Percentiles rank a stretch among this genome's conserved stretches.
phyloP scores from a whole-genome alignment of 2,888 invertebrate species.

The Drosophila fungiperda region DNA sequence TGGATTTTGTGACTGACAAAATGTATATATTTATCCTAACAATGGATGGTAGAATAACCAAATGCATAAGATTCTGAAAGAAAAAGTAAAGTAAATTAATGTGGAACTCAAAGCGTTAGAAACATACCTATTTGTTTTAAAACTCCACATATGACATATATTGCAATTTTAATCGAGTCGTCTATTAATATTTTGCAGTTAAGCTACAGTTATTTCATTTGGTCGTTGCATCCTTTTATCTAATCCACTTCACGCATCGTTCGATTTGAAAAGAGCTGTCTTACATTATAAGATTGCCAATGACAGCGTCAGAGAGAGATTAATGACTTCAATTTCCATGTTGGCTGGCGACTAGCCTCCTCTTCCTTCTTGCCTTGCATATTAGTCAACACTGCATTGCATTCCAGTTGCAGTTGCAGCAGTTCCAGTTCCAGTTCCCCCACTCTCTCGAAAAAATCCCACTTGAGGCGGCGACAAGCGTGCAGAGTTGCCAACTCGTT shows the following conservation, averaged over 20 bases:
- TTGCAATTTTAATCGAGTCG: neutral
- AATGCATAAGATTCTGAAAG: neutral
- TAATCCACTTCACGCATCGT: neutral
- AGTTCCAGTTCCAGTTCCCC: conserved; percentile 38
- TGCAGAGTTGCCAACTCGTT: conserved; percentile 74
- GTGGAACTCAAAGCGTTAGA: neutral
- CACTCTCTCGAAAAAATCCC: conserved; percentile 47
- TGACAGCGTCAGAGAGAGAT: conserved; percentile 31
- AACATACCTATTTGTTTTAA: neutral
- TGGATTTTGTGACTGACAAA: neutral
- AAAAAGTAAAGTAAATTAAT: neutral
- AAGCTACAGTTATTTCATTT: conserved; percentile 36
- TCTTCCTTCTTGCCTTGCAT: neutral
- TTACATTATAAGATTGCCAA: conserved; percentile 19
- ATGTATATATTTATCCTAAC: neutral
- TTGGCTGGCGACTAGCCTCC: conserved; percentile 34
- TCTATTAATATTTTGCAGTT: neutral
- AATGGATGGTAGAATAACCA: neutral
- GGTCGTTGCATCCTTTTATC: conserved; percentile 36
- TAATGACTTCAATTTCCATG: conserved; percentile 56
- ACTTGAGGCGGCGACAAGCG: conserved; percentile 55
- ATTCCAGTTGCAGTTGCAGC: conserved; percentile 20
- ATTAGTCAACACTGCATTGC: neutral
- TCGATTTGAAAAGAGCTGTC: conserved; percentile 22
- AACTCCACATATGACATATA: neutral